Base-by-base conservation (phyloP, 2,113 vertebrate genomes). In the Archocentrus centrarchus region DNA sequence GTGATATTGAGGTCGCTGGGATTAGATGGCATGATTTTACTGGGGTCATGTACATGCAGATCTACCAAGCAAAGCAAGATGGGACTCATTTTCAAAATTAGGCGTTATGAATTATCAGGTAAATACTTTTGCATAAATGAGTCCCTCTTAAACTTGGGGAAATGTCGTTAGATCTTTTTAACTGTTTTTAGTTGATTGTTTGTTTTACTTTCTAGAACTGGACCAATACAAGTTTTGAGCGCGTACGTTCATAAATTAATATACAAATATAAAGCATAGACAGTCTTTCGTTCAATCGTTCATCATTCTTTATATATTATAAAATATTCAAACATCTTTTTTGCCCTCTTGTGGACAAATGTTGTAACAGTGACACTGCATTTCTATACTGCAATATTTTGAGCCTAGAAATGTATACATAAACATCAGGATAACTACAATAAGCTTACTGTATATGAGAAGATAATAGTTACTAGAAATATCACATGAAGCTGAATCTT, bases 1-100 rank as follows among this genome's bases (percentile, higher is more conserved):
- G 90, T 89, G 90, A 93, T 89, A 90, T 86, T 50, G 75, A 92
- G 81, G 91, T 84, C 1, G 57, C 77, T 64, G 14, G 13, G 76
- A 86, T 93, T 89, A 93, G 78, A 91, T 62, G 62, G 81, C 17
- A 20, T 18, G 39, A 86, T 3, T 59, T 89, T 6, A 63, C 18
- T 47, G 15, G 39, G 27, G 60, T 62, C 17, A 77, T 80, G 55
- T 60, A 39, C 89, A 87, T 91, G 87, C 80, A 82, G 11, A 58
- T 39, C 30, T 80, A 68, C 10, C 0, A 14, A 77, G 68, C 77
- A 85, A 82, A 81, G 80, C 73, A 79, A 63, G 61, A 79, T 7
- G 20, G 61, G 80, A 53, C 70, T 83, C 79, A 79, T 79, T 66
- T 64, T 55, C 41, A 6, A 41, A 50, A 24, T 53, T 14, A 13